These are phyloP conservation scores for Pachyseris speciosa DNA, from an alignment of 64 coral and sea anemone species.

Conservation along the genomic window DNA sequence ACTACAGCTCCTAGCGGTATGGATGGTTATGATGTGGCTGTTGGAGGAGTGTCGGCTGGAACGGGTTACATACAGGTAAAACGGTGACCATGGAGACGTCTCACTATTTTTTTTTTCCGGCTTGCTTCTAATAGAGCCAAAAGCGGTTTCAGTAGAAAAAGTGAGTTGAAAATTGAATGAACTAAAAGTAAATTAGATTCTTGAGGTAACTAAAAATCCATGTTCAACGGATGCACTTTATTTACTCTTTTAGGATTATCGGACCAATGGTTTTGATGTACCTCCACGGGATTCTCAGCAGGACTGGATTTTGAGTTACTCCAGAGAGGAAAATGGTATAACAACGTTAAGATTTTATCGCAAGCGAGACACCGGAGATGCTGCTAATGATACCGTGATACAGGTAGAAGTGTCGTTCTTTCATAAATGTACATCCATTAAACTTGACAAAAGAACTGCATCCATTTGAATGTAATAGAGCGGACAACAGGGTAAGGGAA, in stretches of 20 bases:
- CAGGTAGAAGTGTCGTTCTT: background rate
- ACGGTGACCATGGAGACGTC: no score
- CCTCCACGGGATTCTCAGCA: background rate
- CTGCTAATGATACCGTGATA: no score
- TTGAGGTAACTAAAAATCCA: background rate
- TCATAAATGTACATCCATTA: background rate
- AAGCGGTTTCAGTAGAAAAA: background rate
- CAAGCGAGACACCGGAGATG: background rate
- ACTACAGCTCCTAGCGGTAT: background rate
- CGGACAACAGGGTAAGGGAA: no score
- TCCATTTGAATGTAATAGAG: no score
- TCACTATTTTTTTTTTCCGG: no score
- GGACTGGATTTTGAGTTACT: constrained; percentile 8
- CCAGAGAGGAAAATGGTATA: constrained; percentile 1
- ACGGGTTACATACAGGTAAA: background rate
- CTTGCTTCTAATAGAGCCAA: background rate
- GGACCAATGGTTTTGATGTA: background rate
- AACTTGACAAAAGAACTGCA: no score
- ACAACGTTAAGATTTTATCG: constrained; percentile 9
- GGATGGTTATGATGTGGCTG: no score
- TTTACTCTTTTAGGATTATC: background rate
- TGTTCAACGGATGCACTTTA: background rate
- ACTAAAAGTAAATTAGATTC: no score
- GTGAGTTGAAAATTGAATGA: no score
- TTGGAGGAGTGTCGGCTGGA: background rate